Percentiles rank a stretch among this genome's conserved stretches.
phyloP scores from a whole-genome alignment of 2,113 vertebrate species.

The Zosterops japonicus region DNA sequence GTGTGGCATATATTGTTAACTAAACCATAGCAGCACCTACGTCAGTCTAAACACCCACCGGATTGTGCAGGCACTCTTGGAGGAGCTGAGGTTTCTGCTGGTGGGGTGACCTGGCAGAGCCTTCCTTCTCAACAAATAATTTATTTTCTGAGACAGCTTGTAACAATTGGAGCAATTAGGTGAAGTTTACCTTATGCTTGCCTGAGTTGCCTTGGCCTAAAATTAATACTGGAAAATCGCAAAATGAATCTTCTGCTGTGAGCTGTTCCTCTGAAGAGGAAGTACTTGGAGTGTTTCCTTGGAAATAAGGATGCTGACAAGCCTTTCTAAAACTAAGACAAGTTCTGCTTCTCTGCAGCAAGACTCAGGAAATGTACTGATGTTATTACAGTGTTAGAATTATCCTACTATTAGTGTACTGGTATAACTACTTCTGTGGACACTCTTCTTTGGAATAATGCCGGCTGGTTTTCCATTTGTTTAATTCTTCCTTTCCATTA shows the following conservation, averaged over 20 bases:
- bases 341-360: neutral
- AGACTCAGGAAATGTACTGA: neutral
- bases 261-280: neutral
- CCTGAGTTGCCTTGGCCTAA: neutral
- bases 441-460: neutral
- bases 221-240: neutral
- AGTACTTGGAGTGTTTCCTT: neutral
- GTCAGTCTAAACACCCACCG: neutral
- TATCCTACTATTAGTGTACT: neutral
- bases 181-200: neutral
- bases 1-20: neutral
- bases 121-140: neutral
- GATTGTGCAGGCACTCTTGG: neutral
- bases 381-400: neutral
- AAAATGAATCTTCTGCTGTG: neutral
- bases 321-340: neutral
- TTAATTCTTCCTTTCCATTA: constrained; percentile 33
- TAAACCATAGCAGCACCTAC: neutral
- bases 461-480: neutral
- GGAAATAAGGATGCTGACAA: neutral
- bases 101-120: neutral
- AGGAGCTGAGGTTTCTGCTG: neutral
- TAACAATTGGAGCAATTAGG: neutral
- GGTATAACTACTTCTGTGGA: constrained; percentile 4
- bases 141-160: neutral